Conservation (phyloP, 2,797 vertebrate species). For the Pristis pectinata region DNA sequence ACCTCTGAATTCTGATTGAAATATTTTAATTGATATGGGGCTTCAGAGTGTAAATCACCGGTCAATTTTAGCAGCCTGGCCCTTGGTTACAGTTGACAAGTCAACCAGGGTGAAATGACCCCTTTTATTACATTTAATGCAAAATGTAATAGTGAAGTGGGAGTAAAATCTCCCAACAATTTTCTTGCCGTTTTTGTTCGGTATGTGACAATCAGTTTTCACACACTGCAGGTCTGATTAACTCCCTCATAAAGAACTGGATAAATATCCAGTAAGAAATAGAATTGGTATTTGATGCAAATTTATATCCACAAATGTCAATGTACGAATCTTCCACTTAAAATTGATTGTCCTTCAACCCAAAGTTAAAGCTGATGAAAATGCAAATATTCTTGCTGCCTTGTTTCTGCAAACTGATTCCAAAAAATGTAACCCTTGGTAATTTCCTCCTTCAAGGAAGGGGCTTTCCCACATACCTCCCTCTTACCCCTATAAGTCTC, state of each 20-base stretch:
- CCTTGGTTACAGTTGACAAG: background rate
- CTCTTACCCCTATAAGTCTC: background rate
- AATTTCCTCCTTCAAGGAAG: background rate
- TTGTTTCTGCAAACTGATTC: background rate
- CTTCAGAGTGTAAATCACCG: no score
- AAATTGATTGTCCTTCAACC: background rate
- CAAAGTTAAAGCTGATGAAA: background rate
- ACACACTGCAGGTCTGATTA: background rate
- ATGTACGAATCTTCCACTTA: background rate
- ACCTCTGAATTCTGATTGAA: no score
- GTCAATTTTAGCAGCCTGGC: background rate
- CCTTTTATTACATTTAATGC: background rate
- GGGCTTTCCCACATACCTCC: background rate
- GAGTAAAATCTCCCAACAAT: background rate
- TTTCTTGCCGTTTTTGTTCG: background rate
- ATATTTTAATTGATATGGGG: no score
- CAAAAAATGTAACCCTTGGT: background rate
- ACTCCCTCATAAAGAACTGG: background rate
- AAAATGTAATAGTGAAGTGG: background rate
- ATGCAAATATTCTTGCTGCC: background rate
- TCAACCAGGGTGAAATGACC: background rate
- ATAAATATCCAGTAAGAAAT: background rate
- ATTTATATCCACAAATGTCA: background rate
- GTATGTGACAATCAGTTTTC: background rate
- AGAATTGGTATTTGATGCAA: background rate